Base-by-base conservation (phyloP, 1,140 invertebrate genomes). In the Drosophila rufa region DNA sequence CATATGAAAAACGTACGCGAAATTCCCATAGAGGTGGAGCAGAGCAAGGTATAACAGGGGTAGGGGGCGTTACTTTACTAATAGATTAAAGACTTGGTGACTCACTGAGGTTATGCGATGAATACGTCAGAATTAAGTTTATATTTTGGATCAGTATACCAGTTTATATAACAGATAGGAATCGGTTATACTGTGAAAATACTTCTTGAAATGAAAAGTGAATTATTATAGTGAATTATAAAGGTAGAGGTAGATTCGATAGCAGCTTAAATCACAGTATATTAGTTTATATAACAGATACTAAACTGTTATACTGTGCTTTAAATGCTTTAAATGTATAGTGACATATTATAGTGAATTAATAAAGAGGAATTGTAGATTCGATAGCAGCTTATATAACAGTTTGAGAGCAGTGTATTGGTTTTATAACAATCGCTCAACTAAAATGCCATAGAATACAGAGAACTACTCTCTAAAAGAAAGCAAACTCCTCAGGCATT, bases 21-120 rank as follows among this genome's bases (percentile, higher is more conserved):
- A 91, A 93, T 93, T 57, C 92, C 92, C 68, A 93, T 93, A 30
- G 92, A 93, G 68, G 91, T 92, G 69, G 90, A 92, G 73, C 87
- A 91, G 59, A 92, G 81, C 71, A 85, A 92, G 91, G 91, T 92
- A 92, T 75, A 80, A 53, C 68, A 66, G 48, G 48, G 46, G 19
- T 22, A 19, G 27, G 27, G 14, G 43, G 59, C 11, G 58, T 38
- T 25, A 30, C 19, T 40, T 12, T 6, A 17, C 15, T 9, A 33
- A 43, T 27, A 17, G 9, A 53, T 36, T 48, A 15, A 48, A 47
- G 25, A 19, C 27, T 43, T 55, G 25, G 25, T 30, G 36, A 30
- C 2, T 25, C 9, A 33, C 6, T n/a, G 12, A 4, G 50, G n/a
- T 17, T n/a, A 15, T 15, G 9, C 5, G 8, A 27, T 57, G 33